A percentile compares a stretch with the other conserved stretches of the same genome.
Conservation (phyloP, 2,888 invertebrate species). For the Melanotus villosus region DNA sequence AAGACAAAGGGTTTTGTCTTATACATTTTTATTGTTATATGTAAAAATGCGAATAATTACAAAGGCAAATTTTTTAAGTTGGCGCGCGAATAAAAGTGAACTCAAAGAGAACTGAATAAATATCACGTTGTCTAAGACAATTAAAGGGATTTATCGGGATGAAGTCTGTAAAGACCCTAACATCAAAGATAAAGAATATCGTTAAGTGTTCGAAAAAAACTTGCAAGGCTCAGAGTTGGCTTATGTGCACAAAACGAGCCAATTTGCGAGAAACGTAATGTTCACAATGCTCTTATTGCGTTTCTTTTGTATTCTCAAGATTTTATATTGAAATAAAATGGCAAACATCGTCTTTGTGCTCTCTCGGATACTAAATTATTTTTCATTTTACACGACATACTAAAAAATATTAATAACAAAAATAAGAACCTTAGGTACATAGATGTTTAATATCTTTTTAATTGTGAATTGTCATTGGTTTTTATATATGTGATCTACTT, state of each 20-base stretch:
- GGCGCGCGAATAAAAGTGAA: not conserved
- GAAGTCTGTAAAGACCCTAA: not conserved
- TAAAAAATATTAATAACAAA: no score
- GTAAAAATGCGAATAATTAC: no score
- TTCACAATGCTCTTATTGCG: conserved; percentile 8
- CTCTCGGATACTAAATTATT: conserved; percentile 4
- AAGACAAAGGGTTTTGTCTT: not conserved
- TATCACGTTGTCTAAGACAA: not conserved
- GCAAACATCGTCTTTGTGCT: not conserved
- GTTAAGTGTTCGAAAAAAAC: conserved; percentile 1
- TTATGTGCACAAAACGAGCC: conserved; percentile 18
- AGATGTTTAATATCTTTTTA: no score
- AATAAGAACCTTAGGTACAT: no score
- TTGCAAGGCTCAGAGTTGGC: not conserved
- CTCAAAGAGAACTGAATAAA: not conserved
- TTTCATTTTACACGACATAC: not conserved
- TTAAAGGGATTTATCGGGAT: conserved; percentile 10
- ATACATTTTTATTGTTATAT: not conserved
- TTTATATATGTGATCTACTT: no score
- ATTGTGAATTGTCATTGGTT: no score
- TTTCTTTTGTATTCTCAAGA: conserved; percentile 15
- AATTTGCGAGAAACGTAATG: conserved; percentile 8
- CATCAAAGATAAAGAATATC: conserved; percentile 17
- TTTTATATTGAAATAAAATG: conserved; percentile 16
- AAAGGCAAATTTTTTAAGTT: no score